Conservation (phyloP, 1,140 invertebrate genomes). For the Euwallacea similis region DNA sequence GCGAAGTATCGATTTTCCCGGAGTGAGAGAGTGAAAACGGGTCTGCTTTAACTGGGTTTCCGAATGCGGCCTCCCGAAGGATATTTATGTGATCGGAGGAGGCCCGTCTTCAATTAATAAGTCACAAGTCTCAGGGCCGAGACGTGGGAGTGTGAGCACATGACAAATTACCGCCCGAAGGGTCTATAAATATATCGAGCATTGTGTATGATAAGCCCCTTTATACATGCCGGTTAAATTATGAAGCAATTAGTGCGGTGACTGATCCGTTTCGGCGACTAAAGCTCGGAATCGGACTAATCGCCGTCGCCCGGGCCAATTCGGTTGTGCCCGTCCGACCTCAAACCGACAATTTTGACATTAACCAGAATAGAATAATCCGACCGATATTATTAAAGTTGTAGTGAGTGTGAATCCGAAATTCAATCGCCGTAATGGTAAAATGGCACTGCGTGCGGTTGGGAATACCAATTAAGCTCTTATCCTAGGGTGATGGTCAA, state of each 20-base stretch:
- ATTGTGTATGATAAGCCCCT: not conserved
- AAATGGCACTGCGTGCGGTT: conserved; percentile 3
- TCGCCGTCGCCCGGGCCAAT: not conserved
- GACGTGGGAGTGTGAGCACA: conserved; percentile 15
- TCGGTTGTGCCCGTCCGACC: not conserved
- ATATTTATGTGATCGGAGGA: conserved; percentile 22
- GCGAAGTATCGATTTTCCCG: conserved; percentile 16
- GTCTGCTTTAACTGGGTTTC: conserved; percentile 16
- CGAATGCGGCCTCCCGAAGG: conserved; percentile 9
- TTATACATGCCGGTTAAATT: conserved; percentile 1
- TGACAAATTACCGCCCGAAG: conserved; percentile 1
- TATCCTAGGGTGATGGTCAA: not conserved
- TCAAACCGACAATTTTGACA: not conserved
- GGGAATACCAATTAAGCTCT: not conserved
- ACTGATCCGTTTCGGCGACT: not conserved
- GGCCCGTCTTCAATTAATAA: conserved; percentile 17
- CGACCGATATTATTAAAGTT: conserved; percentile 13
- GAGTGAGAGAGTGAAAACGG: conserved; percentile 20
- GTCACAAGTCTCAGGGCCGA: conserved; percentile 10
- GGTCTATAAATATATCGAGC: not conserved
- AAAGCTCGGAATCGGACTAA: not conserved
- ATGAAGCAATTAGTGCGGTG: not conserved
- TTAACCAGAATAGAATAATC: conserved; percentile 7
- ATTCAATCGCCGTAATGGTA: conserved; percentile 4
- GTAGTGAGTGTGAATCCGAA: conserved; percentile 2